These are phyloP conservation scores for Tragelaphus imberbis DNA, from an alignment of 2,113 vertebrate genomes.

Conservation along the genomic window DNA sequence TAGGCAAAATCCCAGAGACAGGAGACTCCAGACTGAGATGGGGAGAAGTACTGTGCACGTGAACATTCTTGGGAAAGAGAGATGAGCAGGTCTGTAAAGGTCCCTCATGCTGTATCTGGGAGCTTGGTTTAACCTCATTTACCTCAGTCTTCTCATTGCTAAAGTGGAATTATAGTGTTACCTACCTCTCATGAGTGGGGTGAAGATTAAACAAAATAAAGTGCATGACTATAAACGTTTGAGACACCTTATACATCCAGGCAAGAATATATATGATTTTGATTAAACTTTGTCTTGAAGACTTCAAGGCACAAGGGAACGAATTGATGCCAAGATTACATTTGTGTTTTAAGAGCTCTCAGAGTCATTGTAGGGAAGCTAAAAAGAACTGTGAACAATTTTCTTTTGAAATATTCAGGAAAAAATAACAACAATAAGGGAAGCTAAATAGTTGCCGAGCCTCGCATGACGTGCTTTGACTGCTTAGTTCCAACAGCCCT, in stretches of 20 bases:
- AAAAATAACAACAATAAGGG: neutral
- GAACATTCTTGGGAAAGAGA: neutral
- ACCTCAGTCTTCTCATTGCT: neutral
- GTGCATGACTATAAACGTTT: neutral
- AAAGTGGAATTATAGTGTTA: neutral
- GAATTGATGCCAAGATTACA: neutral
- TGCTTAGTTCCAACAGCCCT: neutral
- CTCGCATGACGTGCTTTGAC: fast-evolving
- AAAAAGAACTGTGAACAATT: neutral
- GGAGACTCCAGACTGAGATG: too few relatives aligned
- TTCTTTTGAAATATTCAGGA: neutral
- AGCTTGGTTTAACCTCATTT: neutral
- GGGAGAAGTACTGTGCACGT: fast-evolving
- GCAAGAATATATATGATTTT: neutral
- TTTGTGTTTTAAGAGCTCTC: neutral
- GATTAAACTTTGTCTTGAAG: neutral
- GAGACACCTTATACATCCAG: neutral
- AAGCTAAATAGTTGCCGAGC: neutral
- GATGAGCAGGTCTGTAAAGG: neutral
- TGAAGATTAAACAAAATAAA: neutral
- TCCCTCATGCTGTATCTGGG: fast-evolving
- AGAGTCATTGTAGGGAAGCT: neutral
- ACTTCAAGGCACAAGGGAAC: neutral
- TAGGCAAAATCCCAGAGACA: neutral
- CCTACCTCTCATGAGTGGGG: neutral